A percentile compares a stretch with the other conserved stretches of the same genome.
Conservation (phyloP, 2,113 vertebrate species). For the Pseudopodoces humilis region DNA sequence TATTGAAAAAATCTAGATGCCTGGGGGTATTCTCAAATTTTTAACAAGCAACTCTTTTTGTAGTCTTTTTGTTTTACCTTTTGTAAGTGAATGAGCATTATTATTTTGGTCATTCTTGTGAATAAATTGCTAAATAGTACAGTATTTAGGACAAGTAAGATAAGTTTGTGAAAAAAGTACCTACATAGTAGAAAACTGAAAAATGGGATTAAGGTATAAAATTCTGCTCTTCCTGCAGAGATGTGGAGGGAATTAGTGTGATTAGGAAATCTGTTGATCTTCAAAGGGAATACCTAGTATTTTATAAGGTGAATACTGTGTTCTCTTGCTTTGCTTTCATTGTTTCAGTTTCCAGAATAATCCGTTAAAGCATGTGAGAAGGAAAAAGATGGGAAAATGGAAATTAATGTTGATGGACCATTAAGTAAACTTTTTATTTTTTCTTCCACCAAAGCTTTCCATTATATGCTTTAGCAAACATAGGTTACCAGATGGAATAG, state of each 20-base stretch:
- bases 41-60: not conserved
- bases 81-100: not conserved
- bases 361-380: not conserved
- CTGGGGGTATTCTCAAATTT: accelerated
- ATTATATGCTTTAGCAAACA: not conserved
- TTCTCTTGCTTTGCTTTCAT: not conserved
- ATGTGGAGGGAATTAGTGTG: not conserved
- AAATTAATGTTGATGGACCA: not conserved
- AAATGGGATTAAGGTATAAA: not conserved
- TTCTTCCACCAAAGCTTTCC: not conserved
- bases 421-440: not conserved
- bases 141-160: not conserved
- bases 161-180: not conserved
- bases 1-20: not conserved
- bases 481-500: not conserved
- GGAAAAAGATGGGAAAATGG: not conserved
- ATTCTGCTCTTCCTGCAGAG: not conserved
- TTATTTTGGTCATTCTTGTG: not conserved
- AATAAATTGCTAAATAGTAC: not conserved
- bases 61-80: not conserved
- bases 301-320: not conserved
- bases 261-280: not conserved
- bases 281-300: not conserved
- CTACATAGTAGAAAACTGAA: not conserved
- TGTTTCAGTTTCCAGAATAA: not conserved